phyloP scores from a whole-genome alignment of 92 coral and sea anemone genomes.

The Actinostola sp. region DNA sequence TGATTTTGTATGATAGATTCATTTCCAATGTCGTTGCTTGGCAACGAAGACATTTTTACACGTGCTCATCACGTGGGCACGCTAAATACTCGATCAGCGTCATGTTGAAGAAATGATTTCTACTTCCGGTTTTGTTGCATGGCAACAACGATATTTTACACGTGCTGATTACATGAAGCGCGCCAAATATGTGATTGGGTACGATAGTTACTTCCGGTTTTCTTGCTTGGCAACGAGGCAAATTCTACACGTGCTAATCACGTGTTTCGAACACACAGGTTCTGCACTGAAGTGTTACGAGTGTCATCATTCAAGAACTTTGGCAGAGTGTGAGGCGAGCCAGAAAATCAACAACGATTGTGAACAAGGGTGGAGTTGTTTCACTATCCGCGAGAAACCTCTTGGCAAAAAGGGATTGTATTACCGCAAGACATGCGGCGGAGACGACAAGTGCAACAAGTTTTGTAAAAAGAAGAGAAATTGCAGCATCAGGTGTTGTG shows the following conservation, averaged over 20 bases:
- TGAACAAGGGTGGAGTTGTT: slow-evolving; percentile 47
- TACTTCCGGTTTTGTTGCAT: too few relatives aligned
- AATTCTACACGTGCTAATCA: neutral
- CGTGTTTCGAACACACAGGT: slow-evolving; percentile 15
- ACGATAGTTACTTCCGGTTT: too few relatives aligned
- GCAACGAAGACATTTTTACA: too few relatives aligned
- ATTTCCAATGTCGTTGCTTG: too few relatives aligned
- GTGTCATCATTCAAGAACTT: slow-evolving; percentile 31
- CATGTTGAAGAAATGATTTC: too few relatives aligned
- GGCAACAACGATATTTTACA: too few relatives aligned
- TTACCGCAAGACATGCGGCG: slow-evolving; percentile 52
- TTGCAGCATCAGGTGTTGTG: slow-evolving; percentile 45
- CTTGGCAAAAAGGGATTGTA: slow-evolving; percentile 28
- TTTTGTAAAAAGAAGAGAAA: slow-evolving; percentile 47
- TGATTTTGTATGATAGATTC: neutral
- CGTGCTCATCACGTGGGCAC: too few relatives aligned
- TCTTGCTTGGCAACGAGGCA: neutral
- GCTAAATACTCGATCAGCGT: too few relatives aligned
- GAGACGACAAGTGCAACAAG: slow-evolving; percentile 34
- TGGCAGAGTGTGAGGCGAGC: slow-evolving; percentile 19
- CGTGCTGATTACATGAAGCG: too few relatives aligned
- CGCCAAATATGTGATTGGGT: too few relatives aligned
- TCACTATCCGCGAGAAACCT: slow-evolving; percentile 35
- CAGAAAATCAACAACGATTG: slow-evolving; percentile 26
- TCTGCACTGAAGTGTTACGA: slow-evolving; percentile 51